Percentiles rank a stretch among this genome's conserved stretches.
Conservation (phyloP, 2,797 vertebrate species). For the Carduelis carduelis region DNA sequence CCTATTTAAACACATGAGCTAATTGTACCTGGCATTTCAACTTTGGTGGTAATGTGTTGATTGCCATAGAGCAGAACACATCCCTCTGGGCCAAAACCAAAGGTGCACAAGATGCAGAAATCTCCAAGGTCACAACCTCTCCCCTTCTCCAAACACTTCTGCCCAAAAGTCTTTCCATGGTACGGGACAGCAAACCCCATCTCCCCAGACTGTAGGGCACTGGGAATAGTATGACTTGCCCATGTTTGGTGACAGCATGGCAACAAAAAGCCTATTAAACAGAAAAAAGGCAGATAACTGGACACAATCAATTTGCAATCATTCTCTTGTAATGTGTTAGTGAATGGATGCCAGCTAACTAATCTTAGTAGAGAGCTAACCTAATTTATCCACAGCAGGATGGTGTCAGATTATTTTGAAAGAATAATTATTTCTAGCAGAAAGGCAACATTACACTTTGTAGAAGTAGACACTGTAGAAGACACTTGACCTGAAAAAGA, state of each 20-base stretch:
- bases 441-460: not conserved
- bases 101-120: not conserved
- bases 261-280: conserved; percentile 10
- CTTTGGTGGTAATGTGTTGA: not conserved
- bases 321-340: not conserved
- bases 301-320: not conserved
- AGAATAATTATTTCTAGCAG: conserved; percentile 6
- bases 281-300: not conserved
- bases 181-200: not conserved
- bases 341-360: conserved; percentile 5
- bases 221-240: not conserved
- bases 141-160: not conserved
- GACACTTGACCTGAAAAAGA: not conserved
- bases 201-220: not conserved
- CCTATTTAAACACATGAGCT: not conserved
- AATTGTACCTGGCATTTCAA: not conserved
- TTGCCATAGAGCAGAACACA: not conserved
- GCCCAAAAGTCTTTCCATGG: not conserved
- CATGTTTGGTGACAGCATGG: not conserved
- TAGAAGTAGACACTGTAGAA: not conserved
- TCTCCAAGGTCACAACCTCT: not conserved
- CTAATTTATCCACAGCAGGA: conserved; percentile 28
- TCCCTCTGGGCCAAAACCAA: not conserved
- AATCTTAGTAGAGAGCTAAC: not conserved
- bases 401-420: conserved; percentile 30